Evolutionary conservation across 2,113 vertebrate species (phyloP), one percentile per base, ranked within the genome.

Genomic region (Lates calcarifer): DNA sequence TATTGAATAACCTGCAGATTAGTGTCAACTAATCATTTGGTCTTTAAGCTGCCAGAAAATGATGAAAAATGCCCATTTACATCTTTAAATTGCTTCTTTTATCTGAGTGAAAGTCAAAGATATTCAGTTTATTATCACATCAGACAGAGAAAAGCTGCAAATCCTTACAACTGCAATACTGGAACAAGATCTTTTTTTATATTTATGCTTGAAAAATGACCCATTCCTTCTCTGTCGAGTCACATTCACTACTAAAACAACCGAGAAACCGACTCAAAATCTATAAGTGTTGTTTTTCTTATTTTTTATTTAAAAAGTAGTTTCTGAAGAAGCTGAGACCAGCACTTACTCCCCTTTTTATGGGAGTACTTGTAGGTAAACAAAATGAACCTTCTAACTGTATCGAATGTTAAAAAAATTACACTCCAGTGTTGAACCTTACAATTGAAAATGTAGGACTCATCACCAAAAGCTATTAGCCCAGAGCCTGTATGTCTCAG

Each of bases 1-100:
- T 1, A 6, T 17, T n/a, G 18, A 41, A 14, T 29, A 57, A 28
- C 22, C 7, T 45, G 9, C 45, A 22, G 45, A 49, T 13, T 43
- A 43, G 14, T 43, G 41, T 43, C 56, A 61, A 33, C 10, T 45
- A 4, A 58, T 72, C 3, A 3, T 58, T 72, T 58, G 5, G 22
- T 18, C 20, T 11, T 41, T 35, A 2, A 73, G 24, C 47, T 33
- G 1, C 28, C 12, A 33, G 39, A 41, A 2, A 14, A 41, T 41
- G 13, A 3, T 41, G 39, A 51, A 6, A 41, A 51, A 33, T 43
- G 3, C 15, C 49, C 1, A 43, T 43, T 41, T 55, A 22, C 1
- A 20, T 49, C 22, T 49, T 51, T 5, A 76, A 47, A 31, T 20
- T 66, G 15, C 20, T 43, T 31, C 7, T 76, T 66, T 75, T 43